Conservation (phyloP, 2,113 vertebrate genomes). For the Saguinus midas region DNA sequence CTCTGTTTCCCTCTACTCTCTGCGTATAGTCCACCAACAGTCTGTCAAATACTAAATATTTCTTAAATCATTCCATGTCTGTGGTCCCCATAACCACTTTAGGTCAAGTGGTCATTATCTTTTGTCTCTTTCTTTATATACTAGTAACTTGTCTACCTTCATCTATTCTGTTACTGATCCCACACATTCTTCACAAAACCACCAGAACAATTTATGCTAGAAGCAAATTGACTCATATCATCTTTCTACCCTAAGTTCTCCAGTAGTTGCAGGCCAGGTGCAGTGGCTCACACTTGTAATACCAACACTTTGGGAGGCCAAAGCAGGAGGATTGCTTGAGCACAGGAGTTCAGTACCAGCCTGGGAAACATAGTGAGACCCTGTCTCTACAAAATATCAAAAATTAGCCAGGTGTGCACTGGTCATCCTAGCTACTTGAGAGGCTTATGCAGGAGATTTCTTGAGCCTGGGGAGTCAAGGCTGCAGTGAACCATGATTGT, state of each 20-base stretch:
- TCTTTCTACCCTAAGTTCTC: background rate
- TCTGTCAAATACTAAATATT: background rate
- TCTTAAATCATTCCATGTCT: background rate
- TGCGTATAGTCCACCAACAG: background rate
- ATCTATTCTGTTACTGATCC: background rate
- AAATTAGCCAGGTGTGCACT: too few species aligned
- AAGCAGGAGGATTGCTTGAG: too few species aligned
- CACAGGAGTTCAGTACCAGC: too few species aligned
- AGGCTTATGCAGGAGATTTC: too few species aligned
- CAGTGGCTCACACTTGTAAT: too few species aligned
- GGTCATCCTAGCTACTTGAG: too few species aligned
- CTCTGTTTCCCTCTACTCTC: background rate
- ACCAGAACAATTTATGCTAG: background rate
- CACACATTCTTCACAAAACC: background rate
- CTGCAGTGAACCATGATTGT: too few species aligned
- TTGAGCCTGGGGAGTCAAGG: too few species aligned
- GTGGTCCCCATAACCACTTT: background rate
- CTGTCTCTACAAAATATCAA: too few species aligned
- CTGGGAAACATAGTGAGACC: too few species aligned
- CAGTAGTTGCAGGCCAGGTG: background rate
- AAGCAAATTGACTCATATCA: background rate
- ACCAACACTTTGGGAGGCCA: too few species aligned
- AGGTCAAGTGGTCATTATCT: background rate
- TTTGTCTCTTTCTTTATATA: background rate
- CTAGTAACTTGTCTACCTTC: background rate